phyloP scores from a whole-genome alignment of 2,113 vertebrate species.

The Dicaeum eximium region DNA sequence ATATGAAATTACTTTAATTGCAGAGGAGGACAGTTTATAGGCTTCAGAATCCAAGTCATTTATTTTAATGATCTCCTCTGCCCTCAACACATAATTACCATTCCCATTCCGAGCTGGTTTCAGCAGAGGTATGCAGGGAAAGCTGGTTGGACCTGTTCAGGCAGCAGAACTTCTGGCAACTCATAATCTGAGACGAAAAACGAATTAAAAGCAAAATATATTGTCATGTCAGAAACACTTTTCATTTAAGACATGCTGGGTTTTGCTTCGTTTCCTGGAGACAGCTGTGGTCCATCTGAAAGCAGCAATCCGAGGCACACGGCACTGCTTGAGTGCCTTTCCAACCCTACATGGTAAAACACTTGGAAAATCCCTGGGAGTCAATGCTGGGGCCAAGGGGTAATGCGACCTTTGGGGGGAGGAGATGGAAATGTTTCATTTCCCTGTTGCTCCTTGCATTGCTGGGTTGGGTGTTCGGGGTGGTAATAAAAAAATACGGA shows the following conservation, averaged over 20 bases:
- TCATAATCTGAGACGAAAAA: not conserved
- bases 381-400: not conserved
- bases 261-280: not conserved
- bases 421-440: not conserved
- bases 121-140: not conserved
- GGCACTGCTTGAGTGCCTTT: not conserved
- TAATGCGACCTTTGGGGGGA: accelerated
- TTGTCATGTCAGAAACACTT: not conserved
- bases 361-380: not conserved
- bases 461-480: not conserved
- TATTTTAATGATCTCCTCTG: conserved; percentile 57
- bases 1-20: conserved; percentile 60
- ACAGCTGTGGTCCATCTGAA: not conserved
- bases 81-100: conserved; percentile 40
- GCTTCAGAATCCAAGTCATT: conserved; percentile 56
- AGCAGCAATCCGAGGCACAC: not conserved
- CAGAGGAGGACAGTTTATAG: conserved; percentile 41
- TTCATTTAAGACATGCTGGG: not conserved
- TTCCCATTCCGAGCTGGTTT: not conserved
- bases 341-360: not conserved
- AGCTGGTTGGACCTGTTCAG: conserved; percentile 51
- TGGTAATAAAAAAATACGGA: not conserved
- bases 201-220: not conserved
- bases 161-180: conserved; percentile 11
- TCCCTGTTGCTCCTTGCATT: not conserved